Conservation (phyloP, 2,888 invertebrate genomes). For the Chydorus sphaericus region DNA sequence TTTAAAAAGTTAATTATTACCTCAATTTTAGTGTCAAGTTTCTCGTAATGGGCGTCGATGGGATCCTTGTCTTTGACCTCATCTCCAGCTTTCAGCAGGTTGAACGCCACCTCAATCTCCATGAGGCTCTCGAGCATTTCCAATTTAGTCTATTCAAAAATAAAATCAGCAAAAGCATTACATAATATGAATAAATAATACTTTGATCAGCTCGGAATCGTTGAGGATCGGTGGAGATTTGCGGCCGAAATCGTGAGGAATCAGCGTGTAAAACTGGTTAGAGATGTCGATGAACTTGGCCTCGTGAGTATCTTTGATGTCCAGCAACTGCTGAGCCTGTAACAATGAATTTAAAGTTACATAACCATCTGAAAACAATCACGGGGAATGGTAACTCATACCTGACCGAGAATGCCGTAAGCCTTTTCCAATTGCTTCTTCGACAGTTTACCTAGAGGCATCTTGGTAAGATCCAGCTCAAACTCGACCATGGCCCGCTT, state of each 20-base stretch:
- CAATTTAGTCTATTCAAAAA: slow-evolving; percentile 39
- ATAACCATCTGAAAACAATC: too few relatives aligned
- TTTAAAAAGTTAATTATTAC: slow-evolving; percentile 19
- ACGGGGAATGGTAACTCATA: too few relatives aligned
- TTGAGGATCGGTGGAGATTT: slow-evolving; percentile 66
- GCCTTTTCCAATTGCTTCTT: slow-evolving; percentile 77
- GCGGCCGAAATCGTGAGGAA: slow-evolving; percentile 89
- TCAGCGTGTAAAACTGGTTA: slow-evolving; percentile 85
- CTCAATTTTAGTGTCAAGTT: slow-evolving; percentile 66
- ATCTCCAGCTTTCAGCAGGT: slow-evolving; percentile 49
- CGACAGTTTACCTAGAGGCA: slow-evolving; percentile 94
- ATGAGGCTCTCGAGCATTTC: slow-evolving; percentile 84
- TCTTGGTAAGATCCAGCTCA: slow-evolving; percentile 90
- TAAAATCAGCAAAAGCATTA: not conserved
- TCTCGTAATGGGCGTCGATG: slow-evolving; percentile 71
- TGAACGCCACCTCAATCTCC: slow-evolving; percentile 93
- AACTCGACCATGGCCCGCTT: slow-evolving; percentile 84
- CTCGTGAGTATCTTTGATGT: slow-evolving; percentile 16
- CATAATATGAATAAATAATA: slow-evolving; percentile 19
- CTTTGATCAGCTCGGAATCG: slow-evolving; percentile 54
- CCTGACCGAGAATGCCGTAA: slow-evolving; percentile 62
- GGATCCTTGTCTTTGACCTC: slow-evolving; percentile 37
- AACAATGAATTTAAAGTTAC: too few relatives aligned
- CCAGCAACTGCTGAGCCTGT: slow-evolving; percentile 36
- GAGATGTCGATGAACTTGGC: slow-evolving; percentile 62